These are phyloP conservation scores for Diachasma alloeum DNA, from an alignment of 1,140 invertebrate species.

Conservation along the genomic window DNA sequence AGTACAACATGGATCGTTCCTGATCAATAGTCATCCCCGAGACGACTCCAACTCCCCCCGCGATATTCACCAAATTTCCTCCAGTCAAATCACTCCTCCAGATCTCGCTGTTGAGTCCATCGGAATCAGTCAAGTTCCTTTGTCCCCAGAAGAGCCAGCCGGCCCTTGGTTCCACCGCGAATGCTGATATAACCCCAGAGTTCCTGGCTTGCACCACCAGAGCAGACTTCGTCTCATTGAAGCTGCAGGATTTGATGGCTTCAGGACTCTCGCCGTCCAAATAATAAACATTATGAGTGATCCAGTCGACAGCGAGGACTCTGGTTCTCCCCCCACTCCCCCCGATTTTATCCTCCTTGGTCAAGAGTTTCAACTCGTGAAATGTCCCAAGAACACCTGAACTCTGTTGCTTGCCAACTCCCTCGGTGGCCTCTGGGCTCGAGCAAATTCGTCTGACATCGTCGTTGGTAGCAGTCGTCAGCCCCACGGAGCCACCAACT, in stretches of 20 bases:
- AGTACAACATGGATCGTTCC: conserved; percentile 72
- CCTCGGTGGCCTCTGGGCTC: conserved; percentile 22
- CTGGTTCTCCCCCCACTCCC: conserved; percentile 74
- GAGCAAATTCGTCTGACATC: conserved; percentile 44
- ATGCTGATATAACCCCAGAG: conserved; percentile 82
- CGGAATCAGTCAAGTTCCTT: conserved; percentile 53
- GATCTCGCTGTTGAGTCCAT: conserved; percentile 65
- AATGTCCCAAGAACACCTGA: conserved; percentile 40
- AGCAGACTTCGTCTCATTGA: conserved; percentile 66
- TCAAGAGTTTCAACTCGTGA: conserved; percentile 40
- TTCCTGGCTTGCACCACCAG: conserved; percentile 74
- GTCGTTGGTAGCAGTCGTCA: conserved; percentile 39
- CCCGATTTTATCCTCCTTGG: conserved; percentile 51
- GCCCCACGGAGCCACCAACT: conserved; percentile 52
- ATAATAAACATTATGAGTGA: conserved; percentile 84
- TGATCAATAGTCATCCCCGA: conserved; percentile 76
- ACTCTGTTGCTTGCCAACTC: conserved; percentile 36
- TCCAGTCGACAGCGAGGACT: conserved; percentile 84
- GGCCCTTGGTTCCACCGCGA: conserved; percentile 81
- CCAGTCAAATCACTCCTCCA: conserved; percentile 76
- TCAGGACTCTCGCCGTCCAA: conserved; percentile 73
- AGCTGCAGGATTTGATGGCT: conserved; percentile 65
- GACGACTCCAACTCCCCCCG: conserved; percentile 69
- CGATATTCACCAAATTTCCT: conserved; percentile 62
- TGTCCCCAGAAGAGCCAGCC: conserved; percentile 71